Base-by-base conservation (phyloP, 2,888 invertebrate species). In the Acrobasis repandana region DNA sequence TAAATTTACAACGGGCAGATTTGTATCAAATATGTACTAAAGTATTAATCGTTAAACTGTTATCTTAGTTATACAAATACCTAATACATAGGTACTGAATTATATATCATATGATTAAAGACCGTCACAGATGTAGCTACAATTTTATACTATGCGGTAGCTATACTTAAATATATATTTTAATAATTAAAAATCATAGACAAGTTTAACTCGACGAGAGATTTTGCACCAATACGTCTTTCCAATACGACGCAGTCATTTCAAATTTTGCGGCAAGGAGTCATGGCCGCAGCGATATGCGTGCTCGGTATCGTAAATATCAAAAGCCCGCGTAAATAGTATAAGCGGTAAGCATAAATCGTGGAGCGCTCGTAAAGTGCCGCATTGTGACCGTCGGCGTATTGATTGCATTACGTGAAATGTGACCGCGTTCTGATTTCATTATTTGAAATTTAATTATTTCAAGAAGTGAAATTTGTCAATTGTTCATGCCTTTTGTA, bases 221-320 rank as follows among this genome's bases (percentile, higher is more conserved):
- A 28, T 5, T 28, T 28, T 28, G 8, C 28, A 4, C 28, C 28
- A 8, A 28, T 28, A 28, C 28, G 28, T 28, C 6, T 50, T 20
- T 50, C 4, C 11, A 20, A 20, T 10, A 50, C 14, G 16, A 11
- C 20, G 49, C 10, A 33, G 15, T 28, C 28, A 60, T 54, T 18
- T 20, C 5, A 43, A 56, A 43, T 43, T 51, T 61, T 33, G 28
- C 49, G 58, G 20, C 33, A 50, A 50, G 38, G 15, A 58, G 49
- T 43, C 58, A 38, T 28, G 58, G 49, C 28, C 38, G 36, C n/a
- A 15, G 34, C n/a, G 79, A 76, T 80, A 79, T 82, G 80, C 83
- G 83, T 83, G 81, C 76, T 75, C 75, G 74, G 78, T 77, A 80
- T 86, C 86, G 82, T 85, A 85, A 88, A 88, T 82, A 82, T 79